Conservation (phyloP, 2,797 vertebrate genomes). For the Propithecus deckenii region DNA sequence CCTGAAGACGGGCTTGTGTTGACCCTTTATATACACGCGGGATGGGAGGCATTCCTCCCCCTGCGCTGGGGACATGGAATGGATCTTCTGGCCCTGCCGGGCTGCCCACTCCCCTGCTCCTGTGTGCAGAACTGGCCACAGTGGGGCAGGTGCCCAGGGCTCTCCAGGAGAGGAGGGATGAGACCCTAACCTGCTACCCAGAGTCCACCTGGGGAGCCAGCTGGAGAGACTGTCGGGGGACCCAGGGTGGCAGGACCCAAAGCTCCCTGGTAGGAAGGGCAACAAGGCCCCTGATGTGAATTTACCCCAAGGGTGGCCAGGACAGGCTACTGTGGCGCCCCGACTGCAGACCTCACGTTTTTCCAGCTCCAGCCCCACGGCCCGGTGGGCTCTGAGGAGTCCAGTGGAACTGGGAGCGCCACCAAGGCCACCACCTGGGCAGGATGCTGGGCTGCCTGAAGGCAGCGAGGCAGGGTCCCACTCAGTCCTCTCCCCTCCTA, state of each 20-base stretch:
- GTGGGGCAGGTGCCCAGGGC: not conserved
- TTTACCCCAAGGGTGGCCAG: not conserved
- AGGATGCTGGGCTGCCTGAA: not conserved
- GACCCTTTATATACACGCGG: not conserved
- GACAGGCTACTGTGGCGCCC: not conserved
- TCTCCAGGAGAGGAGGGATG: not conserved
- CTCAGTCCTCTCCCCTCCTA: not conserved
- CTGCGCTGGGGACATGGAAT: no score
- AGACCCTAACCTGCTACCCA: not conserved
- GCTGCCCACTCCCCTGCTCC: not conserved
- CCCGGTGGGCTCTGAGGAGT: not conserved
- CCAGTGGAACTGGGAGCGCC: not conserved
- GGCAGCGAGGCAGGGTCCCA: not conserved
- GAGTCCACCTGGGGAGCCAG: not conserved
- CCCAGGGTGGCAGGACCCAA: not conserved
- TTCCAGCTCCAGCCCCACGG: not conserved
- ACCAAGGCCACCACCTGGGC: not conserved
- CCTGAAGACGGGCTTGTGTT: not conserved
- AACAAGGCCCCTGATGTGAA: no score
- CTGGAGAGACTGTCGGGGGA: not conserved
- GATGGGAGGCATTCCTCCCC: no score
- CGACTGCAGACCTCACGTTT: fast-evolving
- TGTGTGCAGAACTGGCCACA: not conserved
- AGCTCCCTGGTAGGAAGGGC: not conserved
- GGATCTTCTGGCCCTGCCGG: not conserved